A percentile compares a stretch with the other conserved stretches of the same genome.
Conservation (phyloP, 1,140 invertebrate species). For the Apis dorsata region DNA sequence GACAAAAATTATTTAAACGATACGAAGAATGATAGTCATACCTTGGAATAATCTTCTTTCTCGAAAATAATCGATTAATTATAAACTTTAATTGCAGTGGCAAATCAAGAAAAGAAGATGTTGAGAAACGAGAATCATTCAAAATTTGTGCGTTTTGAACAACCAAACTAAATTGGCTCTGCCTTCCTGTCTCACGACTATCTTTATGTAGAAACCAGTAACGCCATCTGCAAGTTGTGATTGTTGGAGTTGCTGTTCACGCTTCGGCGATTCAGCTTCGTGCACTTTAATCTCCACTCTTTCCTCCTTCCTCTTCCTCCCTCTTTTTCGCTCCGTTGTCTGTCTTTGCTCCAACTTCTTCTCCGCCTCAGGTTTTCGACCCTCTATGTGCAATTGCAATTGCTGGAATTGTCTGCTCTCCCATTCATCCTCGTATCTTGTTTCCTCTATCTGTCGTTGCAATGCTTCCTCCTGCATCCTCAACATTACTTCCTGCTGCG, state of each 20-base stretch:
- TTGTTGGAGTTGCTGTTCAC: conserved; percentile 33
- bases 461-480: conserved; percentile 18
- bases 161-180: conserved; percentile 74
- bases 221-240: conserved; percentile 50
- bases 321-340: not conserved
- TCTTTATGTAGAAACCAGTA: conserved; percentile 73
- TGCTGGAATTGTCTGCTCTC: not conserved
- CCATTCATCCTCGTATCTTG: not conserved
- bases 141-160: conserved; percentile 79
- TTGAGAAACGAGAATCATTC: not conserved
- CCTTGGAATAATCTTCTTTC: not conserved
- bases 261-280: conserved; percentile 14
- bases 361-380: conserved; percentile 4
- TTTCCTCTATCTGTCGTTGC: not conserved
- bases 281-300: conserved; percentile 10
- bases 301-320: conserved; percentile 7
- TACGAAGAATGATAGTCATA: not conserved
- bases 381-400: conserved; percentile 12
- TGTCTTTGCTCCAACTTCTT: conserved; percentile 3
- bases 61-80: not conserved
- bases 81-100: not conserved
- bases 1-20: not conserved
- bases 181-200: conserved; percentile 75
- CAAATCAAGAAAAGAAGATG: not conserved
- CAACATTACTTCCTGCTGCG: conserved; percentile 1